These are phyloP conservation scores for Leucophora obtusa DNA, from an alignment of 2,888 invertebrate genomes.

Conservation along the genomic window DNA sequence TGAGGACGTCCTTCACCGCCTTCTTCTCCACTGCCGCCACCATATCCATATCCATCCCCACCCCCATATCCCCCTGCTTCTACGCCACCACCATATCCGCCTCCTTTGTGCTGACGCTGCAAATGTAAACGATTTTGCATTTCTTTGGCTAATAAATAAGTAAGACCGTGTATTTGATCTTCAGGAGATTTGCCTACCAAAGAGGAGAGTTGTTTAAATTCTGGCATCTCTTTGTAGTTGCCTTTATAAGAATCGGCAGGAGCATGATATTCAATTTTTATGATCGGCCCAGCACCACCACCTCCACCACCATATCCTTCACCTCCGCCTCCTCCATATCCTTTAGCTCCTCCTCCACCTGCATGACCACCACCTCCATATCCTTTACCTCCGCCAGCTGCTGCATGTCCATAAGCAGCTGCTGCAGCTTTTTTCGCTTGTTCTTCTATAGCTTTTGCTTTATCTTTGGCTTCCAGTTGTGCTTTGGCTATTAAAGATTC, in stretches of 20 bases:
- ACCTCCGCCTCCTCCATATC: background rate
- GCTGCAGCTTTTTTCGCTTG: conserved; percentile 39
- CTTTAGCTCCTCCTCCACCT: conserved; percentile 3
- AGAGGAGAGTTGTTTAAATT: conserved; percentile 78
- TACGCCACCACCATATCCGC: background rate
- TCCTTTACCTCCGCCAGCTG: background rate
- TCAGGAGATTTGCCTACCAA: conserved; percentile 80
- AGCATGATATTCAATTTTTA: conserved; percentile 72
- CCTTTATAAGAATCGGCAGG: conserved; percentile 68
- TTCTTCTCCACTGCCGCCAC: conserved; percentile 23
- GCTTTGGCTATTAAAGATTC: conserved; percentile 53
- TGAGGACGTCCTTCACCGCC: conserved; percentile 67
- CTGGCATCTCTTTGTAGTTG: conserved; percentile 72
- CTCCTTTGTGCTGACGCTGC: conserved; percentile 66
- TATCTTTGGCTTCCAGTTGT: conserved; percentile 49
- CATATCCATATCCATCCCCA: background rate
- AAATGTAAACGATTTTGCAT: conserved; percentile 72
- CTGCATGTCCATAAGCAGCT: conserved; percentile 29
- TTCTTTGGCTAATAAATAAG: conserved; percentile 78
- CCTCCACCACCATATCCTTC: background rate
- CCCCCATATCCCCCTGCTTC: conserved; percentile 10
- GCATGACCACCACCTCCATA: conserved; percentile 11
- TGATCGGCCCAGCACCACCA: conserved; percentile 60
- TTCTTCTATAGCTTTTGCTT: conserved; percentile 48
- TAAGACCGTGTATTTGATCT: conserved; percentile 80